Evolutionary conservation across 2,797 vertebrate genomes (phyloP).

Genomic region (Sebastes hopkinsi): DNA sequence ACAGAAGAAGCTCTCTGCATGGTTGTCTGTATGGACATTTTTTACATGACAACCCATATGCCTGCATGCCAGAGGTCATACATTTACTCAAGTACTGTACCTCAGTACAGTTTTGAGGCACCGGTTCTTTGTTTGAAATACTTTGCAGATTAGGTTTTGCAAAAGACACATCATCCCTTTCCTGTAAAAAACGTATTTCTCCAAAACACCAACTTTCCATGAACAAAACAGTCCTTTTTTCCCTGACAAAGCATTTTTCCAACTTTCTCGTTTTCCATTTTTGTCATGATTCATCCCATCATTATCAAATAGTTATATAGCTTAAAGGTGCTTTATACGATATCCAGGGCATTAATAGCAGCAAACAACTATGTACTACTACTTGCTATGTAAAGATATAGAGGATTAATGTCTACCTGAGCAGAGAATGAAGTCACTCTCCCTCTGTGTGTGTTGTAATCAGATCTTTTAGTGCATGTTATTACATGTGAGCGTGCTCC

Average conservation of each 20-base stretch:
- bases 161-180: not conserved
- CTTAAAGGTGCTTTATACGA: no score
- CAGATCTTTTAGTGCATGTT: no score
- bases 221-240: not conserved
- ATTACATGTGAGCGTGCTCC: no score
- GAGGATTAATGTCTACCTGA: no score
- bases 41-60: not conserved
- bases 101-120: not conserved
- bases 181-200: not conserved
- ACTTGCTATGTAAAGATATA: no score
- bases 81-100: not conserved
- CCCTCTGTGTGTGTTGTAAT: no score
- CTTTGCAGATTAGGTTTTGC: not conserved
- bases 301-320: not conserved
- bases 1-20: constrained; percentile 8
- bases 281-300: not conserved
- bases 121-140: not conserved
- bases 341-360: no score
- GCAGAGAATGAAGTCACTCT: no score
- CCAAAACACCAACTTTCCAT: not conserved
- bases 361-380: no score
- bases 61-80: not conserved
- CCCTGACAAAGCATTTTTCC: not conserved
- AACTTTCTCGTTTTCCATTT: not conserved
- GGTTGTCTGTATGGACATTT: not conserved